phyloP scores from a whole-genome alignment of 1,140 invertebrate species.

The Odontomachus brunneus region DNA sequence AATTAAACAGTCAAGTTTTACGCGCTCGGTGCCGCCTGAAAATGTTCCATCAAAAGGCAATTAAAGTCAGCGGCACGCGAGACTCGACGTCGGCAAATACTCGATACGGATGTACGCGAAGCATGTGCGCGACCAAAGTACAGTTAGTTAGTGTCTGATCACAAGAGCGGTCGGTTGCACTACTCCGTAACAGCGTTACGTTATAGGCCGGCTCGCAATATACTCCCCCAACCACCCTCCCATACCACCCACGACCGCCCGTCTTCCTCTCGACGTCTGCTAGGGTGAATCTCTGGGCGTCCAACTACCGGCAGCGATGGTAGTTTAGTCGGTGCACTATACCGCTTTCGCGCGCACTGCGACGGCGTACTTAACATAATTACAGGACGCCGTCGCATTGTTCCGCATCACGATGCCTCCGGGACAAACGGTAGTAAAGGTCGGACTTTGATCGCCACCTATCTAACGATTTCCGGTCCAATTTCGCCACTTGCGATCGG shows the following conservation, averaged over 20 bases:
- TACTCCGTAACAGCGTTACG: constrained; percentile 71
- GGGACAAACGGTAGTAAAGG: constrained; percentile 66
- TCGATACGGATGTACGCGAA: constrained; percentile 15
- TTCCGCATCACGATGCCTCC: constrained; percentile 64
- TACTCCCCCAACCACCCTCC: constrained; percentile 41
- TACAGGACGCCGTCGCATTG: constrained; percentile 69
- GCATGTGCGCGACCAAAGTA: constrained; percentile 37
- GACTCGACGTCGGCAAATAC: constrained; percentile 1
- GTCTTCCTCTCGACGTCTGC: constrained; percentile 42
- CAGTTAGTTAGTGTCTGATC: constrained; percentile 72
- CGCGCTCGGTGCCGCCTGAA: not conserved
- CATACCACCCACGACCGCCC: not conserved
- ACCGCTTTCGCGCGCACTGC: constrained; percentile 52
- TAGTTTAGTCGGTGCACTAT: constrained; percentile 56
- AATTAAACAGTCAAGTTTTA: too few relatives aligned
- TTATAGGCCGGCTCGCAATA: constrained; percentile 73
- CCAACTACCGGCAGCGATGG: constrained; percentile 49
- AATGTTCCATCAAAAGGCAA: not conserved
- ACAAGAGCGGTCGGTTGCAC: constrained; percentile 64
- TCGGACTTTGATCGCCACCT: constrained; percentile 63
- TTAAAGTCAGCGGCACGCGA: not conserved
- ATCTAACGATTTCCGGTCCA: constrained; percentile 49
- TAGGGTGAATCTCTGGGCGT: constrained; percentile 64
- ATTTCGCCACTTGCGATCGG: constrained; percentile 20
- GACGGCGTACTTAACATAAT: constrained; percentile 72